Percentiles rank a stretch among this genome's conserved stretches.
Evolutionary conservation across 1,140 invertebrate genomes (phyloP).

Genomic region (Argopecten irradians): DNA sequence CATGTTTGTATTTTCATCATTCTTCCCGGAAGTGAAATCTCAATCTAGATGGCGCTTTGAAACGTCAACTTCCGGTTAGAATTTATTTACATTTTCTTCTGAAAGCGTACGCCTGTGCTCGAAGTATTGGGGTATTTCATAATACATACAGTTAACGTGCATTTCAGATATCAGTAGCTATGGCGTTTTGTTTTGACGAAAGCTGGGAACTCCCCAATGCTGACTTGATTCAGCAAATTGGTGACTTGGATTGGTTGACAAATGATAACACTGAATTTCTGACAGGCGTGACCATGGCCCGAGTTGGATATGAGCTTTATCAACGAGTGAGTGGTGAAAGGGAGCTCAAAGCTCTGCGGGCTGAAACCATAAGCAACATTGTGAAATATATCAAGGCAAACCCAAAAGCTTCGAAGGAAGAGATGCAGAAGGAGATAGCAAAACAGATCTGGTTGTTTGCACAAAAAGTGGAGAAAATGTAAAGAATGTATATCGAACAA

Average conservation of each 20-base stretch:
- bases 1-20: slow-evolving; percentile 17
- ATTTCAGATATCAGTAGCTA: not conserved
- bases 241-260: slow-evolving; percentile 52
- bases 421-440: slow-evolving; percentile 57
- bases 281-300: slow-evolving; percentile 47
- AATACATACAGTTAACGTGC: not conserved
- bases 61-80: not conserved
- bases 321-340: slow-evolving; percentile 57
- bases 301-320: slow-evolving; percentile 59
- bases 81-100: slow-evolving; percentile 2
- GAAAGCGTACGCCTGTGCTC: too few species aligned
- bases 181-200: not conserved
- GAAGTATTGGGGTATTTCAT: not conserved
- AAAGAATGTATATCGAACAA: not conserved
- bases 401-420: slow-evolving; percentile 65
- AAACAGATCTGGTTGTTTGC: slow-evolving; percentile 61
- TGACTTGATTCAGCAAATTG: slow-evolving; percentile 59
- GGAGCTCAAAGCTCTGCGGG: slow-evolving; percentile 62
- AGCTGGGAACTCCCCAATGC: slow-evolving; percentile 46
- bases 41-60: slow-evolving; percentile 28
- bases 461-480: slow-evolving; percentile 60
- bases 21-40: slow-evolving; percentile 33
- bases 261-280: slow-evolving; percentile 46
- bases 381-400: slow-evolving; percentile 64
- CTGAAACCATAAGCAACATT: slow-evolving; percentile 61